A percentile compares a stretch with the other conserved stretches of the same genome.
Evolutionary conservation across 2,113 vertebrate species (phyloP).

Genomic region (Ibidorhyncha struthersii): DNA sequence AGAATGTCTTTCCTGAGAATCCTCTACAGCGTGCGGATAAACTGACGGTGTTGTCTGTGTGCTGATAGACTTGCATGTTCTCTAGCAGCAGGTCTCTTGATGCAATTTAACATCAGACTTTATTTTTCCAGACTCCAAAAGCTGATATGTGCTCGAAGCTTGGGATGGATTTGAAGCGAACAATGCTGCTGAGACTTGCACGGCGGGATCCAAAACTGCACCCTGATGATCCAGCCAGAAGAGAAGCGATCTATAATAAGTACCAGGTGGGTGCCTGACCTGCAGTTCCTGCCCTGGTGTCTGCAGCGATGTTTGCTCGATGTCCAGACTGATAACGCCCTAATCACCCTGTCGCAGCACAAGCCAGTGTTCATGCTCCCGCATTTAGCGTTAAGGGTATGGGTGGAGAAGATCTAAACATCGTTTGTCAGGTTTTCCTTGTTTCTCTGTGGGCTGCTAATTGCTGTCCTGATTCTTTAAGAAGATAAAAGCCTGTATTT

Average conservation of each 20-base stretch:
- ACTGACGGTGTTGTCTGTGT: fast-evolving
- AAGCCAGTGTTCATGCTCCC: neutral
- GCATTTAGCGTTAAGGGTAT: neutral
- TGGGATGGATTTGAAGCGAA: conserved; percentile 92
- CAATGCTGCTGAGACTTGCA: conserved; percentile 89
- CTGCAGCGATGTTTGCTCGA: neutral
- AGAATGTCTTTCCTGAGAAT: fast-evolving
- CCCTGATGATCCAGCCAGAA: conserved; percentile 75
- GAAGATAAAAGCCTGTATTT: neutral
- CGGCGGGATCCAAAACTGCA: conserved; percentile 81
- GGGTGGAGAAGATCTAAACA: neutral
- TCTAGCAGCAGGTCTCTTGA: too few species aligned
- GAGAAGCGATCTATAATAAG: conserved; percentile 83
- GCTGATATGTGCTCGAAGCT: conserved; percentile 91
- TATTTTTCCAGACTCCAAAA: conserved; percentile 81
- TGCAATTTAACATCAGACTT: neutral
- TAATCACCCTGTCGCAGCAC: fast-evolving
- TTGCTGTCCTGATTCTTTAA: neutral
- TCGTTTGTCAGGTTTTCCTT: neutral
- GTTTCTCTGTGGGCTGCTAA: neutral
- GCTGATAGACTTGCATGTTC: fast-evolving
- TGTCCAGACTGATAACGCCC: too few species aligned
- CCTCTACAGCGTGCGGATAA: fast-evolving
- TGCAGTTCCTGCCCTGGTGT: neutral
- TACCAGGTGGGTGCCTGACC: conserved; percentile 81